phyloP scores from a whole-genome alignment of 1,140 invertebrate species.

The Laodelphax striatellus region DNA sequence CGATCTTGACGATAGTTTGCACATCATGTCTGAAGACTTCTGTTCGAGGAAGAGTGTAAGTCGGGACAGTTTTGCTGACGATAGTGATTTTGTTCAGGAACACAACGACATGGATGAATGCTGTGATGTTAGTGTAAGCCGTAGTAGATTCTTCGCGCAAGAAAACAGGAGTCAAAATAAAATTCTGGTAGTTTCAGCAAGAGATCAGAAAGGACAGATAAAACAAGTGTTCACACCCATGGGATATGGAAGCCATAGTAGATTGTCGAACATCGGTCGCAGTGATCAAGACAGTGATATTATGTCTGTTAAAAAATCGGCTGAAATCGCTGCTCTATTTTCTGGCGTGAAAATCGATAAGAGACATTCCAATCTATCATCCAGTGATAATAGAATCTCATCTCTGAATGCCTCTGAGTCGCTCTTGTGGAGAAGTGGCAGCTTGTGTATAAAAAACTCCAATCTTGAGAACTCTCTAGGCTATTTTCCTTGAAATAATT shows the following conservation, averaged over 20 bases:
- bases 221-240: not conserved
- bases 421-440: slow-evolving; percentile 9
- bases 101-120: not conserved
- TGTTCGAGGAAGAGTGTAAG: not conserved
- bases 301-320: slow-evolving; percentile 72
- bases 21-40: not conserved
- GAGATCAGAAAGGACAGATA: slow-evolving; percentile 35
- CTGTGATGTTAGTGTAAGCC: not conserved
- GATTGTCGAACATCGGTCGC: not conserved
- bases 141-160: not conserved
- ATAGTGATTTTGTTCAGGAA: not conserved
- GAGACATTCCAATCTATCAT: slow-evolving; percentile 20
- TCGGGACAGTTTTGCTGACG: not conserved
- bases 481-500: slow-evolving; percentile 30
- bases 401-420: slow-evolving; percentile 23
- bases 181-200: slow-evolving; percentile 41
- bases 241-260: not conserved
- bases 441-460: slow-evolving; percentile 7
- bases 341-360: slow-evolving; percentile 46
- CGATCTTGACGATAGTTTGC: not conserved
- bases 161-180: slow-evolving; percentile 28
- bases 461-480: slow-evolving; percentile 32
- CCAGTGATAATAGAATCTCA: slow-evolving; percentile 23
- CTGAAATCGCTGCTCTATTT: slow-evolving; percentile 76
- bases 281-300: slow-evolving; percentile 37